Conservation (phyloP, 1,140 invertebrate genomes). For the Microplitis mediator region DNA sequence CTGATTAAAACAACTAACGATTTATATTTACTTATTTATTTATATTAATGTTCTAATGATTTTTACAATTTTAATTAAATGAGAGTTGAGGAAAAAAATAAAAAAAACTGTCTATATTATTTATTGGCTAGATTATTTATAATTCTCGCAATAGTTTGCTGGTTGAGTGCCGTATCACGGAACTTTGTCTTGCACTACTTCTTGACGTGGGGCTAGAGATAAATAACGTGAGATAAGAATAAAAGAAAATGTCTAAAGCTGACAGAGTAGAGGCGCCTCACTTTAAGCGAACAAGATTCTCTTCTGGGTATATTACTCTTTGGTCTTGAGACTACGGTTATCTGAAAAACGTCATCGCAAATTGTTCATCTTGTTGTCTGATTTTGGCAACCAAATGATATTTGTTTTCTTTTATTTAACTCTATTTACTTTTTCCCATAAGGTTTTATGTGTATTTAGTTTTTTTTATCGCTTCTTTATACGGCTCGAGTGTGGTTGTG, state of each 20-base stretch:
- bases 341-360: constrained; percentile 35
- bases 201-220: constrained; percentile 24
- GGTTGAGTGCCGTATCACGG: constrained; percentile 15
- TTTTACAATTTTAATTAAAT: no score
- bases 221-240: constrained; percentile 31
- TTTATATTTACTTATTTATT: no score
- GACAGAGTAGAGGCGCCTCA: constrained; percentile 14
- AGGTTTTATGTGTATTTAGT: not conserved
- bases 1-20: not conserved
- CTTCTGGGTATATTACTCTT: constrained; percentile 20
- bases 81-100: not conserved
- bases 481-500: no score
- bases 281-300: constrained; percentile 4
- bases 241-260: constrained; percentile 17
- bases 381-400: constrained; percentile 34
- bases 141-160: no score
- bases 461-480: no score
- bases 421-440: not conserved
- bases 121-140: no score
- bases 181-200: constrained; percentile 28
- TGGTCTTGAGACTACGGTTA: constrained; percentile 20
- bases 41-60: no score
- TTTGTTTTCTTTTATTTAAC: constrained; percentile 9
- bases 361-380: constrained; percentile 39
- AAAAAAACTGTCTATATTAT: not conserved